A percentile compares a stretch with the other conserved stretches of the same genome.
Conservation (phyloP, 2,888 invertebrate genomes). For the Melanostoma scalare region DNA sequence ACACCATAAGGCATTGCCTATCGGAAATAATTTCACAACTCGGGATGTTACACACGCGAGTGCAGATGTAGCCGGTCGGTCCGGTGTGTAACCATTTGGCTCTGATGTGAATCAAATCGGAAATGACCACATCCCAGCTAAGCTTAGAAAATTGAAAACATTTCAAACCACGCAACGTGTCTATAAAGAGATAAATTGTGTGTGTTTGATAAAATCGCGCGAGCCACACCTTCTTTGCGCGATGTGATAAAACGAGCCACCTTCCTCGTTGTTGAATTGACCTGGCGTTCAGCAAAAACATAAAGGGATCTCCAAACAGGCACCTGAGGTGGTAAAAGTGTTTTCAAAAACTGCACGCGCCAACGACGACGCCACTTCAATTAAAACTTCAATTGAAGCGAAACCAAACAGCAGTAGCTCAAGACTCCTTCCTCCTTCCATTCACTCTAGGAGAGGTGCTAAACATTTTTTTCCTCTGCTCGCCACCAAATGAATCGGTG, state of each 20-base stretch:
- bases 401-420: conserved; percentile 26
- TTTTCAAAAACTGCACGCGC: conserved; percentile 29
- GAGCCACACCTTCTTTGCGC: conserved; percentile 53
- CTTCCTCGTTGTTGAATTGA: conserved; percentile 33
- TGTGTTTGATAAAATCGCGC: conserved; percentile 52
- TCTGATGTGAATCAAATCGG: conserved; percentile 52
- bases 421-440: conserved; percentile 19
- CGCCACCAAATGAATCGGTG: conserved; percentile 55
- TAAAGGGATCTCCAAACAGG: conserved; percentile 44
- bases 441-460: conserved; percentile 55
- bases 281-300: conserved; percentile 15
- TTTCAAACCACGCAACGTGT: conserved; percentile 48
- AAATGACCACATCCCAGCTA: conserved; percentile 47
- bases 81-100: conserved; percentile 32
- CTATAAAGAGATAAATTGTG: conserved; percentile 4
- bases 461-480: conserved; percentile 39
- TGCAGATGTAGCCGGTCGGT: conserved; percentile 45
- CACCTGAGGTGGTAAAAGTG: conserved; percentile 72
- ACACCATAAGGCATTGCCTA: conserved; percentile 45
- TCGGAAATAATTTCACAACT: conserved; percentile 64
- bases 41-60: conserved; percentile 26
- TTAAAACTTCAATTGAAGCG: conserved; percentile 67
- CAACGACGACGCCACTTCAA: conserved; percentile 34
- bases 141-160: conserved; percentile 23
- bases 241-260: conserved; percentile 61